Evolutionary conservation across 92 coral and sea anemone genomes (phyloP), one percentile per base, ranked within the genome.

Genomic region (Anthopleura xanthogrammica): DNA sequence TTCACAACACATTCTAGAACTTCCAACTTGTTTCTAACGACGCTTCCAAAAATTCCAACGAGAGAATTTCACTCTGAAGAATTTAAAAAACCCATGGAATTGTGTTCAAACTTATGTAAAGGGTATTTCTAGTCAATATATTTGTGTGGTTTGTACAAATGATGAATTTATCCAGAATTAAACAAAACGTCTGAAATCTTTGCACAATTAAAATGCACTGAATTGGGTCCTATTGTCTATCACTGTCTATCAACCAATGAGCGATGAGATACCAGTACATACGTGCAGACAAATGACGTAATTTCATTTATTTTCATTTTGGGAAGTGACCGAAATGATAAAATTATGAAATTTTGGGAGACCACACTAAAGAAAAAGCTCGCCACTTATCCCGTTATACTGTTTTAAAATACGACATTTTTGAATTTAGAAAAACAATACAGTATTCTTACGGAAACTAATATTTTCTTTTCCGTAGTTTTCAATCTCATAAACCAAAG

Each of bases 21-120:
- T 62, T 23, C 70, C 70, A 62, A n/a, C 70, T 62, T 62, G 70
- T 20, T 62, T 3, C 70, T 62, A 68, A 68, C 46, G 74, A 68
- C 41, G 43, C 46, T 36, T 36, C 42, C 14, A 1, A 62, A 62
- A 62, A 20, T 62, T 62, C 36, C 29, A 1, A 6, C 70, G 24
- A 12, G 2, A n/a, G 29, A 62, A 62, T 23, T 62, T 5, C 7
- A 62, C 12, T 19, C 70, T 62, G 8, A 62, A 20, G 36, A 62
- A 62, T 62, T 20, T 62, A 0, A 8, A 62, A 62, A 62, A 62
- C 19, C 70, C 23, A 20, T 62, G 12, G 14, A 62, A 62, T 62
- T 20, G 29, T 20, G 36, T 3, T 23, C 29, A 20, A 20, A 20
- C 7, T 6, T 23, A 2, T 8, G 14, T 11, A 12, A 20, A n/a